Evolutionary conservation across 2,113 vertebrate genomes (phyloP), one percentile per base, ranked within the genome.

Genomic region (Neofelis nebulosa): DNA sequence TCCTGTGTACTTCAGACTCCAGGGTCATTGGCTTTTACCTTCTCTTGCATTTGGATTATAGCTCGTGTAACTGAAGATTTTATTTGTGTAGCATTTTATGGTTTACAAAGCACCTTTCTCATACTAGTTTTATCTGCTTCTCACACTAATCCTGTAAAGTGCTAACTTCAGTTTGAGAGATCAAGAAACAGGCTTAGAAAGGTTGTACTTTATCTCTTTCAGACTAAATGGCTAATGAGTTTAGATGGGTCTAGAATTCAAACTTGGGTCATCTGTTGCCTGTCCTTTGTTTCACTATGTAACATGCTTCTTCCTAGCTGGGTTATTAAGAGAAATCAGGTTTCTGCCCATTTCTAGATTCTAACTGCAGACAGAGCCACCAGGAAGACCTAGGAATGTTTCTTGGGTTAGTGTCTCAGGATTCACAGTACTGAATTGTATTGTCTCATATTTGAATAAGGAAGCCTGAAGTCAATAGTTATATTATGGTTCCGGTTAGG

Each of bases 381-480:
- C 21, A 83, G 45, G 38, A 91, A 63, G 15, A 84, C 27, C 73
- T 48, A 11, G 76, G n/a, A 91, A 38, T 3, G 27, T 85, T 87
- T 87, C 27, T 73, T 52, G 19, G 19, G 23, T 91, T 94, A 61
- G 29, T 87, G 12, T 93, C 16, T 73, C n/a, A 94, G 21, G 52
- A 66, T 80, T 80, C 81, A 76, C 36, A 36, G 5, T 94, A 9
- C 86, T 87, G 52, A 89, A 50, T 80, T 95, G 10, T 48, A 41
- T 85, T 31, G 41, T 91, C 21, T 88, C 38, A 5, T 89, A 61
- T 91, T 95, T 96, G 36, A 80, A 88, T 87, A 84, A 82, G 76
- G 52, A 74, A 81, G 6, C 31, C 61, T 83, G 71, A 96, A 80
- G 45, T 41, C 79, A 91, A 0, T 69, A 61, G 7, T 83, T 85